phyloP scores from a whole-genome alignment of 1,140 invertebrate genomes.

The Leptoteleia sp. region DNA sequence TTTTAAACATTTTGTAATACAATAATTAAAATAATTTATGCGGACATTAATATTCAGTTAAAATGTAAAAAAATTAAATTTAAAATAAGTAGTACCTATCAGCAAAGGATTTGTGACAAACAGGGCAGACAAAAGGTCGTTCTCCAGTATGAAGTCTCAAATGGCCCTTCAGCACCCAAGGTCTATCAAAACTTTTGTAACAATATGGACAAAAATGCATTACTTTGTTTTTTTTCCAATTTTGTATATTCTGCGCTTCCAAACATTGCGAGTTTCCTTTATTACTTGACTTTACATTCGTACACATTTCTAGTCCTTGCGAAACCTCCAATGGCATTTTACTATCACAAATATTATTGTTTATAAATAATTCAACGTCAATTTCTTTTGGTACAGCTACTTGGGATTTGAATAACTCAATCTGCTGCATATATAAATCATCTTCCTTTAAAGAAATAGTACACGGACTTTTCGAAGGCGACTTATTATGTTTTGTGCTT shows the following conservation, averaged over 20 bases:
- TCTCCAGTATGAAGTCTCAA: constrained; percentile 86
- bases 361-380: constrained; percentile 44
- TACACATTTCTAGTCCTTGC: neutral
- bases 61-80: too few species aligned
- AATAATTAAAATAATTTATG: too few species aligned
- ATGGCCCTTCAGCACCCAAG: constrained; percentile 87
- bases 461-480: constrained; percentile 28
- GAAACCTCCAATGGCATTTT: neutral
- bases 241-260: constrained; percentile 47
- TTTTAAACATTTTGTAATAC: too few species aligned
- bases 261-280: constrained; percentile 37
- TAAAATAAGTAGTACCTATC: constrained; percentile 83
- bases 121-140: constrained; percentile 85
- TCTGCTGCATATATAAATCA: constrained; percentile 27
- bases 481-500: constrained; percentile 10
- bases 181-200: constrained; percentile 83
- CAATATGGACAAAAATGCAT: constrained; percentile 81
- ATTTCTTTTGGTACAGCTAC: constrained; percentile 44
- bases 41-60: too few species aligned
- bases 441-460: constrained; percentile 50
- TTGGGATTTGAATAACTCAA: constrained; percentile 41
- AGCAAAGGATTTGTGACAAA: constrained; percentile 88
- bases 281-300: neutral
- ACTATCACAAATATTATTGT: constrained; percentile 33
- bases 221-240: constrained; percentile 76